Evolutionary conservation across 2,797 vertebrate genomes (phyloP), one percentile per base, ranked within the genome.

Genomic region (Amblyopsis hoosieri): DNA sequence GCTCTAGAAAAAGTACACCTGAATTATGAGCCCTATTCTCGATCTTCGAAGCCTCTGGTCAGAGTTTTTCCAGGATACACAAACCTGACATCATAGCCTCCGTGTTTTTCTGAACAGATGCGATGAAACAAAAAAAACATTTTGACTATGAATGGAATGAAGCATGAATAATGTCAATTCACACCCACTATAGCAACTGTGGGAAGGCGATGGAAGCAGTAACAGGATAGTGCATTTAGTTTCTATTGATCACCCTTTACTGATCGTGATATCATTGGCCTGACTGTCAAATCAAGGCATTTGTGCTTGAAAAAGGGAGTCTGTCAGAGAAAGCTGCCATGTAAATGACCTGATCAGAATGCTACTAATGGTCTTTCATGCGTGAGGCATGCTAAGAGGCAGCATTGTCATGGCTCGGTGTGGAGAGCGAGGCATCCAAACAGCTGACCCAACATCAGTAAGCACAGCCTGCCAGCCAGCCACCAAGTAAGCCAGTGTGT

Each of bases 371-470:
- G 19, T 60, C 73, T 76, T 76, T 77, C 60, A 76, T 74, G 64
- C 78, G 46, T 3, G 53, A 67, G 45, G 19, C 49, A 6, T 45
- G 57, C 45, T 55, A 60, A 71, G 70, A 72, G 10, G 15, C 29
- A 69, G 49, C 42, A 63, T 73, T 82, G 69, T 67, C 63, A 31
- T 75, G 76, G 49, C 60, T 46, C 45, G 7, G 47, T 64, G 42
- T 66, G 47, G 31, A 62, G 1, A 48, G 19, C 45, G 54, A 64
- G 57, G 37, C 57, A 64, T 67, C 66, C 71, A 76, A 80, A 72
- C 64, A 79, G 71, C 78, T 80, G 74, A 67, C 57, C 60, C 17
- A 47, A 71, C 66, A 85, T 81, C 80, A 84, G 75, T 71, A 52
- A 64, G 64, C 50, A 54, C 29, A 53, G 62, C 49, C 33, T 72